Percentiles rank a stretch among this genome's conserved stretches.
These are phyloP conservation scores for Cyprinus carpio DNA, from an alignment of 2,113 vertebrate species.

Conservation along the genomic window DNA sequence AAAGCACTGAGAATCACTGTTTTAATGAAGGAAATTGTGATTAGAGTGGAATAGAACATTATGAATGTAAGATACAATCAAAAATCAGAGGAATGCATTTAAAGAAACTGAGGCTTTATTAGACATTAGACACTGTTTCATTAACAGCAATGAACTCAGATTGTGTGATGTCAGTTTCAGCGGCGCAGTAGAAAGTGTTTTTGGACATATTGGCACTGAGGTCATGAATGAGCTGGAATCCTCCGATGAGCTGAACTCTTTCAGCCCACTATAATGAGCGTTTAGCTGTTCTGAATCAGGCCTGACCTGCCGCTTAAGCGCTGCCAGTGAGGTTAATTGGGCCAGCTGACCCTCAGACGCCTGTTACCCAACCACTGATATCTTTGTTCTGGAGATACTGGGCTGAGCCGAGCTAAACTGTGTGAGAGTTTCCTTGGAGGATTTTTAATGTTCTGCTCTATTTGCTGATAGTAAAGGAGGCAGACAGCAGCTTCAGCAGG, in stretches of 20 bases:
- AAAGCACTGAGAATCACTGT: too few relatives aligned
- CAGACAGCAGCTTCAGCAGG: background rate
- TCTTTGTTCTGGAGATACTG: slow-evolving; percentile 1
- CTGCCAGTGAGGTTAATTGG: slow-evolving; percentile 19
- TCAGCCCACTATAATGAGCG: slow-evolving; percentile 36
- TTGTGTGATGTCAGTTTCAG: background rate
- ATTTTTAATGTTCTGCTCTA: slow-evolving; percentile 6
- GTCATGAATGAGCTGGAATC: background rate
- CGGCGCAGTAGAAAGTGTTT: background rate
- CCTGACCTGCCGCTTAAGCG: background rate
- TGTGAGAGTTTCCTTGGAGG: background rate
- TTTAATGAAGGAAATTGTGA: too few relatives aligned
- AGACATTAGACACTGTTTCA: background rate
- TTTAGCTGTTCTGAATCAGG: slow-evolving; percentile 23
- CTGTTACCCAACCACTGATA: slow-evolving; percentile 23
- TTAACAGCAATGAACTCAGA: background rate
- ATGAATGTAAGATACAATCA: too few relatives aligned
- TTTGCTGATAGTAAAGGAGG: slow-evolving; percentile 4
- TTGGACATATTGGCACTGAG: background rate
- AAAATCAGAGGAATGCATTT: too few relatives aligned
- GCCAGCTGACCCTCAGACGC: slow-evolving; percentile 1
- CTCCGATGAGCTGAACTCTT: slow-evolving; percentile 16
- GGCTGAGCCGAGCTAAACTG: background rate
- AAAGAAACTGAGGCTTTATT: background rate
- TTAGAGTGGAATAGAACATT: too few relatives aligned